Evolutionary conservation across 2,888 invertebrate species (phyloP).

Genomic region (Aphelenchoides bicaudatus): DNA sequence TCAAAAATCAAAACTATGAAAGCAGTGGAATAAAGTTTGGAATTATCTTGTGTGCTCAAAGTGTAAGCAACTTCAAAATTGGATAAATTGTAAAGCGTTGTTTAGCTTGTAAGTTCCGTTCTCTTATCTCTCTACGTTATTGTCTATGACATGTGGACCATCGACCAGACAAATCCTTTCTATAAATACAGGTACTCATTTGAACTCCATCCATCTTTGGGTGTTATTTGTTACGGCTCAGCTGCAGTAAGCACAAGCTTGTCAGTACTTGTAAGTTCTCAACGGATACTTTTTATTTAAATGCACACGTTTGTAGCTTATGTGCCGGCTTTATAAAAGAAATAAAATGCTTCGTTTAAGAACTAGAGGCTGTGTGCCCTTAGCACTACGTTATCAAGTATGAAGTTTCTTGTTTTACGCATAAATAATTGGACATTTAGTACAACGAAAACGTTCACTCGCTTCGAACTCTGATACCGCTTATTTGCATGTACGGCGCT

Average conservation of each 20-base stretch:
- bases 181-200: not conserved
- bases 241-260: not conserved
- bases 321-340: not conserved
- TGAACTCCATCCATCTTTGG: not conserved
- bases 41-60: not conserved
- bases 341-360: not conserved
- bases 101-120: too few species aligned
- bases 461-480: not conserved
- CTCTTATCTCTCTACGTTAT: not conserved
- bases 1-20: not conserved
- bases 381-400: not conserved
- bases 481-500: not conserved
- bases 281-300: too few species aligned
- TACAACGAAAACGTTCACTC: not conserved
- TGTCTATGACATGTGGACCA: not conserved
- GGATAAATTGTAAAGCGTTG: too few species aligned
- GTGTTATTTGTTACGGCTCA: not conserved
- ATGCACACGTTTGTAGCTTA: too few species aligned
- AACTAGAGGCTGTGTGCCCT: not conserved
- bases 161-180: not conserved
- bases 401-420: too few species aligned
- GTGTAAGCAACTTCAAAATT: too few species aligned
- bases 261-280: too few species aligned
- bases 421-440: too few species aligned
- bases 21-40: not conserved